phyloP scores from a whole-genome alignment of 1,140 invertebrate species.

The Leucophenga varia region DNA sequence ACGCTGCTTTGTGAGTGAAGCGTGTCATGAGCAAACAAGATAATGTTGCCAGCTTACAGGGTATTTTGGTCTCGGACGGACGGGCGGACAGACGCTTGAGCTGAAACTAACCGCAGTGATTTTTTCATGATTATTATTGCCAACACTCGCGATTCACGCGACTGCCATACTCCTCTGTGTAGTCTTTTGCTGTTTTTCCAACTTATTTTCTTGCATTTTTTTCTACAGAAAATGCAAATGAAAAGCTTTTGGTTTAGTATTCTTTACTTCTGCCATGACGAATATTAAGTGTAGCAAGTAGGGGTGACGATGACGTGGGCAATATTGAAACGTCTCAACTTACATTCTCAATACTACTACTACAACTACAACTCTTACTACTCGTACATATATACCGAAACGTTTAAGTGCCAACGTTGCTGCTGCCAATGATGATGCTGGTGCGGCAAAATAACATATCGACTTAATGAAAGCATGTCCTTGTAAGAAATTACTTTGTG shows the following conservation, averaged over 20 bases:
- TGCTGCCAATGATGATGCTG: neutral
- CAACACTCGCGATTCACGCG: too few species aligned
- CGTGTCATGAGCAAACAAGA: constrained; percentile 52
- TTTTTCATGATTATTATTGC: too few species aligned
- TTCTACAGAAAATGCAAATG: constrained; percentile 38
- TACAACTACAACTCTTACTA: too few species aligned
- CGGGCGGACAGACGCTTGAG: neutral
- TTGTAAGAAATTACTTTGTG: too few species aligned
- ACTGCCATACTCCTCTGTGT: too few species aligned
- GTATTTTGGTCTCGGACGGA: constrained; percentile 38
- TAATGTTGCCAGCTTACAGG: constrained; percentile 47
- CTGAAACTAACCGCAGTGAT: too few species aligned
- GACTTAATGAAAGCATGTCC: constrained; percentile 24
- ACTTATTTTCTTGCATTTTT: neutral
- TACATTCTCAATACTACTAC: too few species aligned
- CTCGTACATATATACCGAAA: too few species aligned
- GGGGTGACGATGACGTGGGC: too few species aligned
- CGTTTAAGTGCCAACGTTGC: constrained; percentile 4
- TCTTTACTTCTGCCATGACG: too few species aligned
- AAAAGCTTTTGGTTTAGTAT: constrained; percentile 13
- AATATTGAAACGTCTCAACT: constrained; percentile 32
- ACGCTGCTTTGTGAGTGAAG: too few species aligned
- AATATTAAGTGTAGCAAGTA: too few species aligned
- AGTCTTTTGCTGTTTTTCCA: neutral
- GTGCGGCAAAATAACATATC: neutral